Evolutionary conservation across 2,888 invertebrate genomes (phyloP).

Genomic region (Operophtera brumata): DNA sequence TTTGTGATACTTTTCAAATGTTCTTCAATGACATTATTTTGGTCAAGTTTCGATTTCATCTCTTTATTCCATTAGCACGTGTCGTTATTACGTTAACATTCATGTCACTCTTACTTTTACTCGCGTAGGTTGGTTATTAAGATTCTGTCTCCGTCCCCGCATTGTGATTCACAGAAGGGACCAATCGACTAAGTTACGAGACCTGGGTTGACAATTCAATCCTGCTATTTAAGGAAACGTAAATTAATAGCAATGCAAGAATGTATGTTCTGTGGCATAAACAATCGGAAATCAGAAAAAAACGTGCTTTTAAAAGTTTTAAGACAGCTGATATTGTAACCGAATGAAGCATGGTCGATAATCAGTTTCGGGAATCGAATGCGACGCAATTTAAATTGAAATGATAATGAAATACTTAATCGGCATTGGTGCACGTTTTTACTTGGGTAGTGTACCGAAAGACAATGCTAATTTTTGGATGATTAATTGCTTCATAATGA

Average conservation of each 20-base stretch:
- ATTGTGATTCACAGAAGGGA: conserved; percentile 35
- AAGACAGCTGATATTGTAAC: conserved; percentile 25
- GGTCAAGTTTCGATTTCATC: conserved; percentile 11
- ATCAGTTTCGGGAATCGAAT: conserved; percentile 35
- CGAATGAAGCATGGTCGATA: conserved; percentile 28
- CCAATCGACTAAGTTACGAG: conserved; percentile 30
- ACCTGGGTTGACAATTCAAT: conserved; percentile 38
- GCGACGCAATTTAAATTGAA: conserved; percentile 35
- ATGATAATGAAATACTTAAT: conserved; percentile 33
- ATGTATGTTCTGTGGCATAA: conserved; percentile 16
- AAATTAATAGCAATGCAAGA: conserved; percentile 29
- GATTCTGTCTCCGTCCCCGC: conserved; percentile 25
- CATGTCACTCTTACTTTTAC: conserved; percentile 32
- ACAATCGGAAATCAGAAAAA: conserved; percentile 27
- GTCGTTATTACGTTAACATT: conserved; percentile 10
- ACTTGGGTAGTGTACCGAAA: neutral
- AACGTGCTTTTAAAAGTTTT: conserved; percentile 24
- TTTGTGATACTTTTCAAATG: neutral
- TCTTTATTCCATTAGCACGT: conserved; percentile 20
- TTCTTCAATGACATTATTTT: conserved; percentile 13
- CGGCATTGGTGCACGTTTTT: conserved; percentile 32
- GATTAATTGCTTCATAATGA: conserved; percentile 7
- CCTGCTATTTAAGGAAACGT: conserved; percentile 30
- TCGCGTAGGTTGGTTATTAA: conserved; percentile 26
- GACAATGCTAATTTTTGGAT: conserved; percentile 12